Conservation (phyloP, 2,797 vertebrate species). For the Harpagifer antarcticus region DNA sequence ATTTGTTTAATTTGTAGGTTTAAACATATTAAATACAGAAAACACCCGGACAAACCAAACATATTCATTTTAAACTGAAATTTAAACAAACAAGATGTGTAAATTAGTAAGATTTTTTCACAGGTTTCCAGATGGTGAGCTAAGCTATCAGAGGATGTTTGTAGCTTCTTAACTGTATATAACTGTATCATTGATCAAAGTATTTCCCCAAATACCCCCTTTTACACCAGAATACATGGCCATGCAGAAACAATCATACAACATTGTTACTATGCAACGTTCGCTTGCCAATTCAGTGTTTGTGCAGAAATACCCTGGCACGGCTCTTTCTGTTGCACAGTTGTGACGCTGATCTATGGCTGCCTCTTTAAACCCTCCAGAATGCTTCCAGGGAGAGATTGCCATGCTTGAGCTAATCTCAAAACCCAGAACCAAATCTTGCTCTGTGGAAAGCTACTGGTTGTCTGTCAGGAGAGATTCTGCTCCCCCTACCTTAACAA, state of each 20-base stretch:
- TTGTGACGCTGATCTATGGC: slow-evolving; percentile 45
- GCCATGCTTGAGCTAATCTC: slow-evolving; percentile 81
- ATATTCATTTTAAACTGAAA: neutral
- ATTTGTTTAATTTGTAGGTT: neutral
- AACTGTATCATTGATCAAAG: neutral
- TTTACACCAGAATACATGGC: neutral
- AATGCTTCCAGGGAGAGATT: slow-evolving; percentile 71
- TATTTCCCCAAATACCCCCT: slow-evolving; percentile 8
- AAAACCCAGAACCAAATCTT: slow-evolving; percentile 78
- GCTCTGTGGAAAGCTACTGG: slow-evolving; percentile 67
- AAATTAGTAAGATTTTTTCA: neutral
- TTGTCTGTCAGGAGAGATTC: slow-evolving; percentile 78
- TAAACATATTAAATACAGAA: neutral
- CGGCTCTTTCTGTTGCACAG: slow-evolving; percentile 38
- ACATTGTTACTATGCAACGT: slow-evolving; percentile 19
- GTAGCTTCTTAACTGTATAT: neutral
- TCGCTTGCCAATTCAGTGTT: slow-evolving; percentile 33
- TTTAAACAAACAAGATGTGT: neutral
- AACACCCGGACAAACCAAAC: neutral
- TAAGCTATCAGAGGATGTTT: neutral
- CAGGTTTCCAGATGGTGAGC: neutral
- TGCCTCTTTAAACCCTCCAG: slow-evolving; percentile 69
- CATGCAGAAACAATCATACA: slow-evolving; percentile 15
- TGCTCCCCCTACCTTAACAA: slow-evolving; percentile 78
- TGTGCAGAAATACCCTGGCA: slow-evolving; percentile 39